Conservation (phyloP, 2,797 vertebrate species). For the Apogon hyalosoma region DNA sequence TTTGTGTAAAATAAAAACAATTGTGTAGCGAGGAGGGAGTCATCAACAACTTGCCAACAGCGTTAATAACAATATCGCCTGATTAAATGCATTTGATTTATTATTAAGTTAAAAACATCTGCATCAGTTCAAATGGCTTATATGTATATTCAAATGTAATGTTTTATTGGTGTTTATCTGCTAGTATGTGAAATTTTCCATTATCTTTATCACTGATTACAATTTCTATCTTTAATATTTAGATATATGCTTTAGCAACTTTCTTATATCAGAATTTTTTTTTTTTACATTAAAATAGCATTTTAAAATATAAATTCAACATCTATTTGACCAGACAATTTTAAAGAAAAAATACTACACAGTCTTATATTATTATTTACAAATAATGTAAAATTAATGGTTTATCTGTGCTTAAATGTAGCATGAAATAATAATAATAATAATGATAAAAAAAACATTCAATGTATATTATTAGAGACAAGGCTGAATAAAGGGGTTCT, state of each 20-base stretch:
- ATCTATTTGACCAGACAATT: neutral
- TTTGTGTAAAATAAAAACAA: conserved; percentile 24
- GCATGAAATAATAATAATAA: conserved; percentile 37
- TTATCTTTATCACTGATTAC: conserved; percentile 23
- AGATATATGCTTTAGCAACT: neutral
- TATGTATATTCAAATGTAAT: neutral
- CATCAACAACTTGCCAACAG: conserved; percentile 24
- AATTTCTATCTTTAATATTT: conserved; percentile 13
- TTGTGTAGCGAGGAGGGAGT: neutral
- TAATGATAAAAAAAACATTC: conserved; percentile 37
- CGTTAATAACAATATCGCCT: conserved; percentile 18
- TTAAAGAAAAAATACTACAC: neutral
- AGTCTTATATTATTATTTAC: conserved; percentile 15
- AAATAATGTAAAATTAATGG: conserved; percentile 39
- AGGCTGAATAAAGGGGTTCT: conserved; percentile 27
- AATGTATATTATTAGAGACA: conserved; percentile 55
- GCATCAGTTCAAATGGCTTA: neutral
- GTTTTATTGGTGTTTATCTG: conserved; percentile 9
- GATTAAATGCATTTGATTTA: neutral
- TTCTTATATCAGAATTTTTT: neutral
- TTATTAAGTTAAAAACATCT: conserved; percentile 5
- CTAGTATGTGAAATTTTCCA: neutral
- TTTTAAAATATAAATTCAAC: conserved; percentile 1
- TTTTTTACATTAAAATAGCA: conserved; percentile 7
- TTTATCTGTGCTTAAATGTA: conserved; percentile 58